Conservation (phyloP, 2,888 invertebrate species). For the Drosophila hamatofila region DNA sequence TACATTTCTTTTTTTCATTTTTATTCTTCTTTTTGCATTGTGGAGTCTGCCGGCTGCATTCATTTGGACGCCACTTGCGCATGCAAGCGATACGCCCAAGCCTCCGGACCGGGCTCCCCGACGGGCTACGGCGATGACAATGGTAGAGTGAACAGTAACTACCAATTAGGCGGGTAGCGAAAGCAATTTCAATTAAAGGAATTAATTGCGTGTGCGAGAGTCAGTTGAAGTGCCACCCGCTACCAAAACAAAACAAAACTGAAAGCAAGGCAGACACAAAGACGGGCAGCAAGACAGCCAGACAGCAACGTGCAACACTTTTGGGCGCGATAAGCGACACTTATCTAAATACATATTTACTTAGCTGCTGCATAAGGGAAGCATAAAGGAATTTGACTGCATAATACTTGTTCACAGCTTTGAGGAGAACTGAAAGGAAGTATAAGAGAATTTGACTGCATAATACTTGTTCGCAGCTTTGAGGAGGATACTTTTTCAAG, state of each 20-base stretch:
- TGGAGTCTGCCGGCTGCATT: slow-evolving; percentile 63
- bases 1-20: slow-evolving; percentile 14
- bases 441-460: background rate
- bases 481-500: no score
- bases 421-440: no score
- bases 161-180: slow-evolving; percentile 79
- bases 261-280: background rate
- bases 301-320: slow-evolving; percentile 52
- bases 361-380: slow-evolving; percentile 16
- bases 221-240: slow-evolving; percentile 55
- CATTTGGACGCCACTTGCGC: slow-evolving; percentile 70
- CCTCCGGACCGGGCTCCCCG: slow-evolving; percentile 15
- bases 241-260: slow-evolving; percentile 2
- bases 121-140: slow-evolving; percentile 12
- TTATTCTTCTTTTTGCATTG: slow-evolving; percentile 32
- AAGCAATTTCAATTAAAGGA: slow-evolving; percentile 79
- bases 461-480: background rate
- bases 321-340: slow-evolving; percentile 64
- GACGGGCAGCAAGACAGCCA: background rate
- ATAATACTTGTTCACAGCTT: background rate
- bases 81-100: slow-evolving; percentile 68
- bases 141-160: slow-evolving; percentile 60
- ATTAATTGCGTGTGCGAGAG: slow-evolving; percentile 76
- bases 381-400: background rate
- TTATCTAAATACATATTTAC: slow-evolving; percentile 79